Conservation (phyloP, 2,113 vertebrate genomes). For the Cynocephalus volans region DNA sequence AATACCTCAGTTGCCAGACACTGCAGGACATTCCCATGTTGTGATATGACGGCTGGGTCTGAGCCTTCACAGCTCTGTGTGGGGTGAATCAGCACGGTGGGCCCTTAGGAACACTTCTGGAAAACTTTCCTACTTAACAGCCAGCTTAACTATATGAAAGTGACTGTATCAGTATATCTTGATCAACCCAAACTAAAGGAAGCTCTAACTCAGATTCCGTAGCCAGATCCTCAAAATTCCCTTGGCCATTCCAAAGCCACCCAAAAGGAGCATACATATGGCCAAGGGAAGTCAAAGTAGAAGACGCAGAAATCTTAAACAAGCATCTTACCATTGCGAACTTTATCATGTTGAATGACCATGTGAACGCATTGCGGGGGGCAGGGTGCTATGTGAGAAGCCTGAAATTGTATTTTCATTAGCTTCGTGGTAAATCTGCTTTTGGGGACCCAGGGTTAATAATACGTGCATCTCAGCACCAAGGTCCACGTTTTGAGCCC, state of each 20-base stretch:
- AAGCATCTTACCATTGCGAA: background rate
- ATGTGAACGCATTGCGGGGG: accelerated
- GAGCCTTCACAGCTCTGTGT: background rate
- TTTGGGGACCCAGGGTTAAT: background rate
- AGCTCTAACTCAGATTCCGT: background rate
- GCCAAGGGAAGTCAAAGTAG: background rate
- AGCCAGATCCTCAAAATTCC: background rate
- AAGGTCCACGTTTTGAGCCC: too few relatives aligned
- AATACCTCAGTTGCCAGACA: too few relatives aligned
- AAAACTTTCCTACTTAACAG: background rate
- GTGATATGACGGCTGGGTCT: background rate
- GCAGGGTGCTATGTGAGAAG: background rate
- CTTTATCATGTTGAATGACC: background rate
- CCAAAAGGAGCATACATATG: background rate
- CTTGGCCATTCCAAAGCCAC: background rate
- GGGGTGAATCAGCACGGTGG: accelerated
- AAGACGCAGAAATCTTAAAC: background rate
- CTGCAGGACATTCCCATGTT: background rate
- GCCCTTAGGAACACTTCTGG: background rate
- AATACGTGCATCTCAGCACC: background rate
- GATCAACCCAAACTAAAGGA: background rate
- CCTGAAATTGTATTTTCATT: background rate
- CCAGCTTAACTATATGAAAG: background rate
- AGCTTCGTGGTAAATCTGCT: background rate
- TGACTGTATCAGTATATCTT: background rate